These are phyloP conservation scores for Cercopithecus diana DNA, from an alignment of 2,797 vertebrate genomes.

Conservation along the genomic window DNA sequence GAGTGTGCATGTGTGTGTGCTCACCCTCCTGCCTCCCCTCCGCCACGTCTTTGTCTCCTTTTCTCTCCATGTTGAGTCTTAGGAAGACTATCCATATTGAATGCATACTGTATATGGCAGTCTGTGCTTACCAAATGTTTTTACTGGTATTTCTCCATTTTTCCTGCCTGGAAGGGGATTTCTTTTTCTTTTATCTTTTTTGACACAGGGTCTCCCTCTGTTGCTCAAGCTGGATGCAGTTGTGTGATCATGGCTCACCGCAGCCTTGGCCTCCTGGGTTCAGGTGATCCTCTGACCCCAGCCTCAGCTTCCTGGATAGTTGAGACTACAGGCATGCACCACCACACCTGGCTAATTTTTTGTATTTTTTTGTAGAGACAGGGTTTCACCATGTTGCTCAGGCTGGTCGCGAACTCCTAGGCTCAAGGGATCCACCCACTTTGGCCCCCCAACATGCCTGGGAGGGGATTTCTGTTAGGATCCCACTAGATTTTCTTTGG, in stretches of 20 bases:
- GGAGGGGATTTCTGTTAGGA: conserved; percentile 1
- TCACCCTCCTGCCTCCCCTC: background rate
- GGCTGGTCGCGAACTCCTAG: background rate
- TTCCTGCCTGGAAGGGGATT: background rate
- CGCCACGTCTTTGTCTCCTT: background rate
- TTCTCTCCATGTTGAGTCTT: background rate
- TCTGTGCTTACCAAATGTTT: background rate
- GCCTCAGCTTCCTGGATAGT: background rate
- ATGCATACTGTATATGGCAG: background rate
- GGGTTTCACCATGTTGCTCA: background rate
- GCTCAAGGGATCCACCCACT: background rate
- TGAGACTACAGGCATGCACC: background rate
- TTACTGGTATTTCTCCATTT: background rate
- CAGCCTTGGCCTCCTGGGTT: background rate
- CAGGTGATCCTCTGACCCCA: background rate
- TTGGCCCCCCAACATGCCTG: background rate
- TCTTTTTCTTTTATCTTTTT: background rate
- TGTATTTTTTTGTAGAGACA: background rate
- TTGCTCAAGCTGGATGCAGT: background rate
- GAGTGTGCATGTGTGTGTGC: background rate
- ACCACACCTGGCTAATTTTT: background rate
- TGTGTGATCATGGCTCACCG: background rate
- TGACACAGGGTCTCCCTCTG: background rate
- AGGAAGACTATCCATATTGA: background rate
- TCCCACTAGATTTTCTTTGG: background rate